Conservation (phyloP, 2,113 vertebrate genomes). For the Colistium nudipinnis region DNA sequence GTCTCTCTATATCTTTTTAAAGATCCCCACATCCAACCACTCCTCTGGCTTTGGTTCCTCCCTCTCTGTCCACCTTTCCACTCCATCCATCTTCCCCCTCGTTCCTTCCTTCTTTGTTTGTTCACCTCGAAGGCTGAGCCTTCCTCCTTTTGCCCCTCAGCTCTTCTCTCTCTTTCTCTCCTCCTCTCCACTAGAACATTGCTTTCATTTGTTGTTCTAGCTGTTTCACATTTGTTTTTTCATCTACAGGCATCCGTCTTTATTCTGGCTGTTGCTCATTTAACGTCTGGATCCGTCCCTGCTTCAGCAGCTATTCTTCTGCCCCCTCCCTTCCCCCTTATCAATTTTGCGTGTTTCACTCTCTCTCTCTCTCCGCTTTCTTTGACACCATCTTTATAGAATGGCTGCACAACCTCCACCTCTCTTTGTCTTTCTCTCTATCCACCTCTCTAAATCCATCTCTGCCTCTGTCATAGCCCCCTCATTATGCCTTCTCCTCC, state of each 20-base stretch:
- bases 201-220: slow-evolving; percentile 57
- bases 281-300: slow-evolving; percentile 35
- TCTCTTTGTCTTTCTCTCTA: slow-evolving; percentile 73
- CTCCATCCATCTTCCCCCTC: slow-evolving; percentile 52
- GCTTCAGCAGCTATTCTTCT: slow-evolving; percentile 27
- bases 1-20: background rate
- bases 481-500: slow-evolving; percentile 73
- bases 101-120: slow-evolving; percentile 48
- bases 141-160: slow-evolving; percentile 7
- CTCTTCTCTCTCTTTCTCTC: background rate
- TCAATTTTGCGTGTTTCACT: slow-evolving; percentile 28
- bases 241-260: slow-evolving; percentile 57
- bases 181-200: background rate
- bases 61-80: slow-evolving; percentile 34
- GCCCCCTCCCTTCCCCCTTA: slow-evolving; percentile 1
- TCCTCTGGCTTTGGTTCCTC: slow-evolving; percentile 42
- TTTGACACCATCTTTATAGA: slow-evolving; percentile 66
- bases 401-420: slow-evolving; percentile 72
- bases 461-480: slow-evolving; percentile 63
- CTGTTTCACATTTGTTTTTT: slow-evolving; percentile 58
- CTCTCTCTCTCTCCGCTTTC: slow-evolving; percentile 26
- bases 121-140: slow-evolving; percentile 40
- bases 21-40: slow-evolving; percentile 20
- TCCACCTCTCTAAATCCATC: slow-evolving; percentile 68
- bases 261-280: slow-evolving; percentile 54